These are phyloP conservation scores for Heterocephalus glaber DNA, from an alignment of 2,113 vertebrate genomes.

Conservation along the genomic window DNA sequence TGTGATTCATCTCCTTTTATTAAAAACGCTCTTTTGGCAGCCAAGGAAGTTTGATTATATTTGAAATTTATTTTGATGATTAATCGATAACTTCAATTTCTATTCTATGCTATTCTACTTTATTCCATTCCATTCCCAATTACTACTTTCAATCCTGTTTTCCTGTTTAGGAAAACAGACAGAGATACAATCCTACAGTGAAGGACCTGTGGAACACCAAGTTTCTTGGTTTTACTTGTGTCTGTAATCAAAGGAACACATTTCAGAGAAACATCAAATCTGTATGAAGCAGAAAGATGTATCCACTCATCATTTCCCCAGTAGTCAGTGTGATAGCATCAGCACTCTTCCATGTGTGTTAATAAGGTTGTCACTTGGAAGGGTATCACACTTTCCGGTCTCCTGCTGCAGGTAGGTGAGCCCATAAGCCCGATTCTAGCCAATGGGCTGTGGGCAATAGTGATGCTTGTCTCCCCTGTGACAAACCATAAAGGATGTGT, in stretches of 20 bases:
- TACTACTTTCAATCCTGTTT: neutral
- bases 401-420: neutral
- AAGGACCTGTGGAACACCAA: neutral
- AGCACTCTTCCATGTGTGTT: fast-evolving
- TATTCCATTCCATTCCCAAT: neutral
- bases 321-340: neutral
- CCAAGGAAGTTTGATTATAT: neutral
- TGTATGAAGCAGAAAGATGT: neutral
- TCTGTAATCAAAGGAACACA: neutral
- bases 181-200: neutral
- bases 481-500: fast-evolving
- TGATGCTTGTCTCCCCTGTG: neutral
- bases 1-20: neutral
- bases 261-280: neutral
- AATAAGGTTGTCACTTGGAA: neutral
- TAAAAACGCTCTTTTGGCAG: neutral
- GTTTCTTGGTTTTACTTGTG: neutral
- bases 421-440: too few relatives aligned
- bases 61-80: slow-evolving; percentile 13
- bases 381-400: neutral
- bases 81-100: neutral
- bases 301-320: neutral
- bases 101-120: neutral
- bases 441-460: neutral
- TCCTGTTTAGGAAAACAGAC: neutral